phyloP scores from a whole-genome alignment of 2,113 vertebrate species.

The Gobio gobio region DNA sequence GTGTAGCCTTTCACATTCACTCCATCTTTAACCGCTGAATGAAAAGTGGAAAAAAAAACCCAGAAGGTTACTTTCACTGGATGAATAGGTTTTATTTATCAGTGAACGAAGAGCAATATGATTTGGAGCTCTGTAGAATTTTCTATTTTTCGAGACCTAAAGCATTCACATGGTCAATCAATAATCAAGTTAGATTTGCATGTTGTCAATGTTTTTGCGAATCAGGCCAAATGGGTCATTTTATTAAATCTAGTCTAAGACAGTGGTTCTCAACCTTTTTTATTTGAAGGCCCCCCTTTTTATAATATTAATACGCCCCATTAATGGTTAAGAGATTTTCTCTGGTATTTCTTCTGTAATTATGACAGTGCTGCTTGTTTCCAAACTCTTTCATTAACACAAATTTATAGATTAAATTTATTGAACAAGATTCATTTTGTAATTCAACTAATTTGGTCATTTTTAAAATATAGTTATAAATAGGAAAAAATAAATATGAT shows the following conservation, averaged over 20 bases:
- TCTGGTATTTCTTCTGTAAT: not conserved
- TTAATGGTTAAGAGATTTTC: not conserved
- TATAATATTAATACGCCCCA: not conserved
- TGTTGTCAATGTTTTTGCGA: not conserved
- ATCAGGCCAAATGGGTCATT: not conserved
- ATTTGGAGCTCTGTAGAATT: slow-evolving; percentile 3
- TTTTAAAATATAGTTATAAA: too few species aligned
- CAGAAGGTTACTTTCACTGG: not conserved
- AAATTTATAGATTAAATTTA: not conserved
- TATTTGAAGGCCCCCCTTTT: not conserved
- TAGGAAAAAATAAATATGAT: not conserved
- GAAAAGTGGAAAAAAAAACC: not conserved
- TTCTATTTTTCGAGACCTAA: not conserved
- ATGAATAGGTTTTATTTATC: not conserved
- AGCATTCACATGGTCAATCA: not conserved
- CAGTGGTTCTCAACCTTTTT: not conserved
- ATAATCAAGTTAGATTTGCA: not conserved
- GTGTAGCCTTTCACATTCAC: slow-evolving; percentile 88
- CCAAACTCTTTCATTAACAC: not conserved
- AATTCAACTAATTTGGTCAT: not conserved
- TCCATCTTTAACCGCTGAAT: slow-evolving; percentile 86
- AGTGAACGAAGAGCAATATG: not conserved
- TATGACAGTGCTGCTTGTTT: not conserved
- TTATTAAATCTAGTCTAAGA: not conserved
- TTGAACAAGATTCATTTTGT: not conserved